A percentile compares a stretch with the other conserved stretches of the same genome.
These are phyloP conservation scores for Fregata magnificens DNA, from an alignment of 2,113 vertebrate species.

Conservation along the genomic window DNA sequence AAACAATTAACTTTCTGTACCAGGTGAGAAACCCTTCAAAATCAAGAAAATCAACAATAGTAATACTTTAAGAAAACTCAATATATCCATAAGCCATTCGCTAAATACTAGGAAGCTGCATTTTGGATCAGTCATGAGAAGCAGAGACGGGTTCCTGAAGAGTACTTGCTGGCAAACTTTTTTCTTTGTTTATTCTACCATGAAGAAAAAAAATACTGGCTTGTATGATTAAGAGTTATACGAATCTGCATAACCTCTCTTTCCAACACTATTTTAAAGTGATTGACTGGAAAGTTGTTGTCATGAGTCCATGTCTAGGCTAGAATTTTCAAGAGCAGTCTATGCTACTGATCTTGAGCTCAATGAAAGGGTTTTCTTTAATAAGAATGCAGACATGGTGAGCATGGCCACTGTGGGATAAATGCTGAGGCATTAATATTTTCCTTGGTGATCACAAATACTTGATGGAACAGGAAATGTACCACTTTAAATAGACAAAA, in stretches of 20 bases:
- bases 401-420: background rate
- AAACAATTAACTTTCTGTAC: background rate
- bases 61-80: background rate
- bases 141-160: background rate
- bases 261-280: accelerated
- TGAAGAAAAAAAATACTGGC: background rate
- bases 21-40: background rate
- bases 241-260: background rate
- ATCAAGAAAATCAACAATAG: background rate
- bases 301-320: background rate
- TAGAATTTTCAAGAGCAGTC: background rate
- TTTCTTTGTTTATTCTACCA: background rate
- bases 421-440: background rate
- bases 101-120: background rate
- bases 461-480: background rate
- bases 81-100: background rate
- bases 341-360: background rate
- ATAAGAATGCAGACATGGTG: background rate
- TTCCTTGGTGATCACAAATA: background rate
- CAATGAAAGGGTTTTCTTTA: background rate
- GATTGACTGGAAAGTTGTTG: background rate
- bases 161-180: background rate
- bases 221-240: background rate
- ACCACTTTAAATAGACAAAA: background rate
- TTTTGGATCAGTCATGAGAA: background rate